Evolutionary conservation across 35 echinoderm and acorn worm genomes (phyloP).

Genomic region (Heliocidaris tuberculata): DNA sequence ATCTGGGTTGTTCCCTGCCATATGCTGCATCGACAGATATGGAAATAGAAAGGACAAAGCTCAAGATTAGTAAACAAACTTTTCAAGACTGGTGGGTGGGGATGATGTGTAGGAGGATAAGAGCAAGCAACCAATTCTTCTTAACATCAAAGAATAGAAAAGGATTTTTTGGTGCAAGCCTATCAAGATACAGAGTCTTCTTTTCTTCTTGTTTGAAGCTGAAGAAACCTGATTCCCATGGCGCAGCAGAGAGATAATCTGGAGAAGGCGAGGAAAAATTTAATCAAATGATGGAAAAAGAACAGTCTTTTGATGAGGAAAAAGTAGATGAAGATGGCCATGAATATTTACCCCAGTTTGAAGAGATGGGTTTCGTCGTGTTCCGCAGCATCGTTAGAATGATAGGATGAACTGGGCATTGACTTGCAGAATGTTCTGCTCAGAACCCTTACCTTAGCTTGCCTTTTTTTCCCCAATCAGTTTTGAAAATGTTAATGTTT

Average conservation of each 20-base stretch:
- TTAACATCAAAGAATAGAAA: not conserved
- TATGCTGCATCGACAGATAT: too few relatives aligned
- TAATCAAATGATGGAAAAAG: slow-evolving; percentile 18
- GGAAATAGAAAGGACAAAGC: too few relatives aligned
- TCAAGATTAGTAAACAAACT: too few relatives aligned
- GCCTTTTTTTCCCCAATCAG: not conserved
- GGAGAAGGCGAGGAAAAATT: not conserved
- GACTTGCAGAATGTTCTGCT: not conserved
- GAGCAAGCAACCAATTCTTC: too few relatives aligned
- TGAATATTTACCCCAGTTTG: not conserved
- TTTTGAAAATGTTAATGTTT: not conserved
- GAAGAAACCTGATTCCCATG: not conserved
- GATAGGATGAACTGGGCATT: not conserved
- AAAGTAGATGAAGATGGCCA: not conserved
- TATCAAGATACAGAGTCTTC: not conserved
- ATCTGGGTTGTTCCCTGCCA: too few relatives aligned
- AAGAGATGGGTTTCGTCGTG: not conserved
- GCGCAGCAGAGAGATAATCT: not conserved
- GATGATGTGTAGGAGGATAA: too few relatives aligned
- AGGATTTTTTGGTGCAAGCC: not conserved
- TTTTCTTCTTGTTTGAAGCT: not conserved
- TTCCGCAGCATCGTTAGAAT: not conserved
- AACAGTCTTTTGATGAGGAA: slow-evolving; percentile 10
- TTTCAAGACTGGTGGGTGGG: too few relatives aligned
- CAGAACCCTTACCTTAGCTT: not conserved